A percentile compares a stretch with the other conserved stretches of the same genome.
Conservation (phyloP, 2,797 vertebrate species). For the Notolabrus celidotus region DNA sequence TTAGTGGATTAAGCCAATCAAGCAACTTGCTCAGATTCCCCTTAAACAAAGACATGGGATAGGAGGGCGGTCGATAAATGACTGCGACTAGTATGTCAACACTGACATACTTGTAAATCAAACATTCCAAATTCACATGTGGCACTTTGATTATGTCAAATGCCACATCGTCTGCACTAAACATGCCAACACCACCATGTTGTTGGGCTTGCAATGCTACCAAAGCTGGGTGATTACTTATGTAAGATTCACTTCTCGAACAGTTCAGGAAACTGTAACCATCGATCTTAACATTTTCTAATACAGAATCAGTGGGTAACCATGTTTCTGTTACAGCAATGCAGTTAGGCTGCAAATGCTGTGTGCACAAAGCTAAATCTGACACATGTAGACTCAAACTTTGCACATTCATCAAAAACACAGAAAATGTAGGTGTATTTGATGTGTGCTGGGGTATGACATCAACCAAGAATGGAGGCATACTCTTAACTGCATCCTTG, state of each 20-base stretch:
- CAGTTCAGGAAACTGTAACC: conserved; percentile 1
- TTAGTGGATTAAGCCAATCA: not conserved
- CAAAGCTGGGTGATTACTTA: not conserved
- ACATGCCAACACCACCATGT: conserved; percentile 20
- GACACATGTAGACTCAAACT: too few relatives aligned
- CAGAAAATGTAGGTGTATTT: too few relatives aligned
- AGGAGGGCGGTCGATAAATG: too few relatives aligned
- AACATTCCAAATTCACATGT: not conserved
- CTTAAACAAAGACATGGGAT: not conserved
- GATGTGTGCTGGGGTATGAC: too few relatives aligned
- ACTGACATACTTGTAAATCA: not conserved
- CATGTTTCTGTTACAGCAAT: conserved; percentile 30
- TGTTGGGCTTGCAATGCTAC: not conserved
- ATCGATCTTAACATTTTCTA: not conserved
- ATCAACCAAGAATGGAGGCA: too few relatives aligned
- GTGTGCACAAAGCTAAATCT: too few relatives aligned
- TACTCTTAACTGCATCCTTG: too few relatives aligned
- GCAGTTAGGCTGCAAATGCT: conserved; percentile 29
- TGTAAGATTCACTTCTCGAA: not conserved
- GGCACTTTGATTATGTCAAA: not conserved
- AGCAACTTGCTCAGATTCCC: not conserved
- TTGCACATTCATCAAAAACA: too few relatives aligned
- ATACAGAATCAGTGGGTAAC: not conserved
- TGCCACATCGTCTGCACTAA: conserved; percentile 1
- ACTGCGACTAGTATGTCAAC: too few relatives aligned